These are phyloP conservation scores for Trachelus tabidus DNA, from an alignment of 2,888 invertebrate species.

Conservation along the genomic window DNA sequence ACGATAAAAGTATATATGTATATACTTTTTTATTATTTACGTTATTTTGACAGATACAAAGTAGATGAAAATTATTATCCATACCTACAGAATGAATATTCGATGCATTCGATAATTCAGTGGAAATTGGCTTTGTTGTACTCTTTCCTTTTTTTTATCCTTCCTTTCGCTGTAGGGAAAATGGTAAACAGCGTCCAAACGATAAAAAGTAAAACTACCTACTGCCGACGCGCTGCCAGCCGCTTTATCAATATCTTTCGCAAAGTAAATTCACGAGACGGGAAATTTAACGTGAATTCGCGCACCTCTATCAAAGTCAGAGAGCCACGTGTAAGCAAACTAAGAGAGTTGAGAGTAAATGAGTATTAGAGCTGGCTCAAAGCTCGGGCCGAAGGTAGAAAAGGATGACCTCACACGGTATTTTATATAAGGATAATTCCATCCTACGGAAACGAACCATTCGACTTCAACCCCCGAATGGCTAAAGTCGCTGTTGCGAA, in stretches of 20 bases:
- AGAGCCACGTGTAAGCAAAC: neutral
- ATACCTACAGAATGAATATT: neutral
- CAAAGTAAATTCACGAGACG: neutral
- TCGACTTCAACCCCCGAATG: neutral
- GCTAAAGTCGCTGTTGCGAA: constrained; percentile 40
- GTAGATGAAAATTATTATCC: neutral
- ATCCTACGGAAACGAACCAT: neutral
- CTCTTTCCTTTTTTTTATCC: neutral
- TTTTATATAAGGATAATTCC: neutral
- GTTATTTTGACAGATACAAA: neutral
- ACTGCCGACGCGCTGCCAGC: neutral
- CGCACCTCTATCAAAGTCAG: neutral
- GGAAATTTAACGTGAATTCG: neutral
- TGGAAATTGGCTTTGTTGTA: neutral
- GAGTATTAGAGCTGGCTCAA: neutral
- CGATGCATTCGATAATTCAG: neutral
- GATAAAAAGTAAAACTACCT: neutral
- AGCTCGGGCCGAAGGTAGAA: neutral
- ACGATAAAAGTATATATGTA: neutral
- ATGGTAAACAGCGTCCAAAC: neutral
- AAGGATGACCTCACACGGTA: neutral
- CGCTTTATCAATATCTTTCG: neutral
- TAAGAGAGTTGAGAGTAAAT: neutral
- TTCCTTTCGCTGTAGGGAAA: neutral
- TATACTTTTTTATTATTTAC: neutral